phyloP scores from a whole-genome alignment of 2,113 vertebrate genomes.

The Polypterus senegalus region DNA sequence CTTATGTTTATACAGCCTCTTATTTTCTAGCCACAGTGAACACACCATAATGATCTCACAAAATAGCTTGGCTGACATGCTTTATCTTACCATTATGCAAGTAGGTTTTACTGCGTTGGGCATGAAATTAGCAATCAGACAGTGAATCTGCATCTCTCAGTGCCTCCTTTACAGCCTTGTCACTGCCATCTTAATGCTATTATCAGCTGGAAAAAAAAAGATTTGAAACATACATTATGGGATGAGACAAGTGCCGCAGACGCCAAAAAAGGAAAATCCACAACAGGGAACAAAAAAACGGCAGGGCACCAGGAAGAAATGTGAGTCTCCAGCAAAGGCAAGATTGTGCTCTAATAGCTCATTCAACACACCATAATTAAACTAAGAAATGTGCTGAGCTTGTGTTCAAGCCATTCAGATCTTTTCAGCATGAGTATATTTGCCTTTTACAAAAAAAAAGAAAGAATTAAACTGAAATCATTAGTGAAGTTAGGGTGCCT shows the following conservation, averaged over 20 bases:
- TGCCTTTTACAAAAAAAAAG: too few relatives aligned
- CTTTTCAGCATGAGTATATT: too few relatives aligned
- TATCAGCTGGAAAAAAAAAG: slow-evolving; percentile 34
- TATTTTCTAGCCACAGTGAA: slow-evolving; percentile 12
- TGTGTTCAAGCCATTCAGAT: too few relatives aligned
- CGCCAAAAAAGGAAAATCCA: slow-evolving; percentile 32
- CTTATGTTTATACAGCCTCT: slow-evolving; percentile 17
- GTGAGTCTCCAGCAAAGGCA: too few relatives aligned
- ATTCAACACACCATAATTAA: too few relatives aligned
- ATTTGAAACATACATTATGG: slow-evolving; percentile 32
- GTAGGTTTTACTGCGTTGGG: slow-evolving; percentile 21
- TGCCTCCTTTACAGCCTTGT: slow-evolving; percentile 35
- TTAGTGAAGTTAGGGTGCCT: too few relatives aligned
- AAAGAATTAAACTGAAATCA: too few relatives aligned
- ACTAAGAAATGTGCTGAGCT: too few relatives aligned
- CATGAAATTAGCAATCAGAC: slow-evolving; percentile 46
- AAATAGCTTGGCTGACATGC: slow-evolving; percentile 27
- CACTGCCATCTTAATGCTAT: slow-evolving; percentile 36
- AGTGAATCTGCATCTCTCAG: slow-evolving; percentile 35
- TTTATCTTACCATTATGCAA: slow-evolving; percentile 21
- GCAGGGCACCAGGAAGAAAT: slow-evolving; percentile 13
- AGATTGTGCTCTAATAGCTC: too few relatives aligned
- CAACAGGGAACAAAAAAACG: slow-evolving; percentile 21
- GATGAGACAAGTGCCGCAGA: slow-evolving; percentile 23
- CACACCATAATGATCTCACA: slow-evolving; percentile 24